Percentiles rank a stretch among this genome's conserved stretches.
Conservation (phyloP, 2,797 vertebrate genomes). For the Furcifer pardalis region DNA sequence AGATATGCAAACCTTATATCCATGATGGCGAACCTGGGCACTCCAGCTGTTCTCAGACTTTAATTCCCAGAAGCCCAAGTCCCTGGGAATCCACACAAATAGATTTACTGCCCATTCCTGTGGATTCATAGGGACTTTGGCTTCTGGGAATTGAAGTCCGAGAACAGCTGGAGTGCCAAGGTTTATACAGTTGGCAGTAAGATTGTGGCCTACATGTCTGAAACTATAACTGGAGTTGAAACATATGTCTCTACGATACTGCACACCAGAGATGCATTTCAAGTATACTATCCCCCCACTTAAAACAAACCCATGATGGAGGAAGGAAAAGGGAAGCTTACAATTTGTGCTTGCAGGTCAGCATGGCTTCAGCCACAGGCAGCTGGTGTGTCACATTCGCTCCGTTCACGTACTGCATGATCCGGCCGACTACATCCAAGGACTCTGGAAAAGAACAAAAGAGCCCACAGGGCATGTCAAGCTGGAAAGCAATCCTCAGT, state of each 20-base stretch:
- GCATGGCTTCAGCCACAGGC: conserved; percentile 92
- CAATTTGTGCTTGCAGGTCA: conserved; percentile 91
- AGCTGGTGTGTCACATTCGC: conserved; percentile 86
- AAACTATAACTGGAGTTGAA: neutral
- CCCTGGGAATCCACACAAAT: too few relatives aligned
- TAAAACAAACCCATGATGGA: neutral
- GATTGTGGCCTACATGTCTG: neutral
- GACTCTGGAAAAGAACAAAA: conserved; percentile 72
- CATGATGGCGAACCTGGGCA: too few relatives aligned
- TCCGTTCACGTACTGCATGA: conserved; percentile 84
- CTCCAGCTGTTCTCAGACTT: too few relatives aligned
- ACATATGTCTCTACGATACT: neutral
- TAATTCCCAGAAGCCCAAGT: too few relatives aligned
- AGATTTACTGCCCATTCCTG: too few relatives aligned
- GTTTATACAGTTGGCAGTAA: too few relatives aligned
- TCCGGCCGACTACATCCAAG: conserved; percentile 85
- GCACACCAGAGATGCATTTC: too few relatives aligned
- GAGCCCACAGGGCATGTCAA: neutral
- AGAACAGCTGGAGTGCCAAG: too few relatives aligned
- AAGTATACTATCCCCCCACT: neutral
- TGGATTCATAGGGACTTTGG: too few relatives aligned
- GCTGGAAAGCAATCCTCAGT: neutral
- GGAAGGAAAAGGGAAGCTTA: conserved; percentile 70
- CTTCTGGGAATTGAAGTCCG: too few relatives aligned
- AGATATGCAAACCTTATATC: too few relatives aligned